Percentiles rank a stretch among this genome's conserved stretches.
Conservation (phyloP, 2,888 invertebrate genomes). For the Tenthredo notha region DNA sequence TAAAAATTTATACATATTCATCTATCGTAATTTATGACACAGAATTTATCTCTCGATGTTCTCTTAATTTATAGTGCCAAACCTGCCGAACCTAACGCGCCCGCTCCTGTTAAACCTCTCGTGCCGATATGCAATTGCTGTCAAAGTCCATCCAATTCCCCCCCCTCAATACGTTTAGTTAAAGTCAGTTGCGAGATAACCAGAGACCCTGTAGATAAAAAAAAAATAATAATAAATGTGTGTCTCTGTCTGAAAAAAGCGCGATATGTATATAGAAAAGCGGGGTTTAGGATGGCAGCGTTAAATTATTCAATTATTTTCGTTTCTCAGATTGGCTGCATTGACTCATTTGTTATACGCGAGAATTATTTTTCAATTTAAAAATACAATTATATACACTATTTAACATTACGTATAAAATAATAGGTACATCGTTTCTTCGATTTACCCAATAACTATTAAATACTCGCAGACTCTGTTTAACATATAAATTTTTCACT, state of each 20-base stretch:
- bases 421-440: neutral
- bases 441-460: neutral
- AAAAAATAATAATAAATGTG: neutral
- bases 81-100: neutral
- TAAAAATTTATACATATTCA: neutral
- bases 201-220: neutral
- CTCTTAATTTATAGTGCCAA: neutral
- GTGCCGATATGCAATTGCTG: constrained; percentile 42
- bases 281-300: constrained; percentile 4
- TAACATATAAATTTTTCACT: neutral
- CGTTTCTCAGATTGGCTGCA: neutral
- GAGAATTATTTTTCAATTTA: neutral
- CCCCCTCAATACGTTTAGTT: neutral
- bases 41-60: neutral
- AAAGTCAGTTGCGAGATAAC: neutral
- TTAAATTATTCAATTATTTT: constrained; percentile 28
- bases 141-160: constrained; percentile 49
- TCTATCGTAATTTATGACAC: neutral
- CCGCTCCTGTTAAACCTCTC: constrained; percentile 10
- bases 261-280: neutral
- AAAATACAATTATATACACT: neutral
- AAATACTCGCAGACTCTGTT: neutral
- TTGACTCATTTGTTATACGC: neutral
- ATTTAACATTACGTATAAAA: neutral
- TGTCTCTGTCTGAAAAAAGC: neutral